Base-by-base conservation (phyloP, 2,888 invertebrate genomes). In the Ennomos quercinarius region DNA sequence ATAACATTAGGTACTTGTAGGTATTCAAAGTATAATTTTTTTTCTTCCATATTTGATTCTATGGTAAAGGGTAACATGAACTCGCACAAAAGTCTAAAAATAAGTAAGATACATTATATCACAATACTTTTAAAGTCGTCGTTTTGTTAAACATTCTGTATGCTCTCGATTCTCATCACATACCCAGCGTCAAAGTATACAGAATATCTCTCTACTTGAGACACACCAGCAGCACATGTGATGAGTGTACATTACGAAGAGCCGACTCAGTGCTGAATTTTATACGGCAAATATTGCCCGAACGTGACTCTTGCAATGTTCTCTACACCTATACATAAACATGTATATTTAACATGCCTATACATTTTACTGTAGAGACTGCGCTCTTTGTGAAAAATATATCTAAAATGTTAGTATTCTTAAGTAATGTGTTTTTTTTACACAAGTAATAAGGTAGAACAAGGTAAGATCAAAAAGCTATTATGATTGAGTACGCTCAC, bases 241-340 rank as follows among this genome's bases (percentile, higher is more conserved):
- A 77, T 73, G 73, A 73, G 74, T 75, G 73, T 73, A 78, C 70
- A 75, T 74, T 66, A 75, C 77, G 68, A 71, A 74, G 72, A 71
- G 73, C 75, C 74, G 78, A 77, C 81, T 78, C 78, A 76, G 82
- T 79, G 80, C 81, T 84, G 83, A 86, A 86, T 86, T 87, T 87
- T 83, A 84, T 80, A 77, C 77, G 69, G 81, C 83, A 89, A 89
- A 89, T 89, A 90, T 89, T 89, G 85, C 77, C 83, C 40, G 86
- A 86, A 90, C 89, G 90, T 89, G 89, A 84, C 86, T 82, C 77
- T 70, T 72, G 78, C 73, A 75, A 69, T 70, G 67, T 73, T 77
- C 45, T 76, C 48, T 54, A 42, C 55, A 59, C 70, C 67, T 67
- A 59, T 63, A 72, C 63, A 68, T 65, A 68, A 63, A 58, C 60